These are phyloP conservation scores for Zaprionus inermis DNA, from an alignment of 1,140 invertebrate species.

Conservation along the genomic window DNA sequence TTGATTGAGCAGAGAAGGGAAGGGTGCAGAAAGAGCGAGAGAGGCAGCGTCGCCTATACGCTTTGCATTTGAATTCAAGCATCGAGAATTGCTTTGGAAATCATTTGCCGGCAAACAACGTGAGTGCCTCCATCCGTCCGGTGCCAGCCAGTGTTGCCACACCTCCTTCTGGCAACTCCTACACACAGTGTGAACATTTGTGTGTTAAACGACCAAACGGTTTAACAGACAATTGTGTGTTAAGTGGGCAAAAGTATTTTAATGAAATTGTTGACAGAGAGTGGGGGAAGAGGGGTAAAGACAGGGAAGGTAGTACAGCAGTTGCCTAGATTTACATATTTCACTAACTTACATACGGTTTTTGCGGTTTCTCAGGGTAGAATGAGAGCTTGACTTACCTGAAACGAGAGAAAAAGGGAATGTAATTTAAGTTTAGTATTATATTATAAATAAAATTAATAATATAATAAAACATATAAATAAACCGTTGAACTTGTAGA, in stretches of 20 bases:
- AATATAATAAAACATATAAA: too few relatives aligned
- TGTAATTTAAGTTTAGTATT: too few relatives aligned
- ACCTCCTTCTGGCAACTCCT: neutral
- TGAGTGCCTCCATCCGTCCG: conserved; percentile 53
- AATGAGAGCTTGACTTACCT: conserved; percentile 31
- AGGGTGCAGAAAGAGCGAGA: neutral
- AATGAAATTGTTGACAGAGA: conserved; percentile 28
- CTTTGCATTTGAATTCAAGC: conserved; percentile 54
- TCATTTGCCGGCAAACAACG: conserved; percentile 65
- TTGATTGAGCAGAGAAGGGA: conserved; percentile 28
- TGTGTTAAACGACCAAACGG: conserved; percentile 57
- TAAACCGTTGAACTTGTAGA: too few relatives aligned
- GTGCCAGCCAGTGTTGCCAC: conserved; percentile 11
- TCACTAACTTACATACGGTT: conserved; percentile 16
- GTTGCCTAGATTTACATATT: conserved; percentile 24
- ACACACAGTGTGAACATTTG: conserved; percentile 54
- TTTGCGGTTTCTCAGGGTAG: neutral
- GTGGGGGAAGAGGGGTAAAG: neutral
- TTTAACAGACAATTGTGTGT: conserved; percentile 60
- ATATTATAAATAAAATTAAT: too few relatives aligned
- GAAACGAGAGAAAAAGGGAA: conserved; percentile 26
- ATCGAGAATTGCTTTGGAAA: conserved; percentile 48
- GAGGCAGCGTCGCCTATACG: conserved; percentile 9
- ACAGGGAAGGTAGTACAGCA: neutral
- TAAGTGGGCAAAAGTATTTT: conserved; percentile 57